These are phyloP conservation scores for Brevipalpus yothersi DNA, from an alignment of 1,140 invertebrate genomes.

Conservation along the genomic window DNA sequence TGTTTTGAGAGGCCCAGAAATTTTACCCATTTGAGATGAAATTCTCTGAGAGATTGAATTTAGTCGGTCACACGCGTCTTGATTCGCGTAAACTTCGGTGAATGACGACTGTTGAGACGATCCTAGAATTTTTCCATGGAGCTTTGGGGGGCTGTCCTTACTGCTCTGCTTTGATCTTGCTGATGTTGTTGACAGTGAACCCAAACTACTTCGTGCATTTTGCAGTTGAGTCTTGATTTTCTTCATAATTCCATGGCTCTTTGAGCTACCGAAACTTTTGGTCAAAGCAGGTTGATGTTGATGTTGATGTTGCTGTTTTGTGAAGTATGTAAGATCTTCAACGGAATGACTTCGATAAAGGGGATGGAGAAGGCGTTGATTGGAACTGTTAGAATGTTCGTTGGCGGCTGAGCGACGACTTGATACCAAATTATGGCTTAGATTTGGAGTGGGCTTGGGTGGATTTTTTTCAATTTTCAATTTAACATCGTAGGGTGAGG, in stretches of 20 bases:
- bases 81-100: neutral
- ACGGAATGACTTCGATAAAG: constrained; percentile 39
- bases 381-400: neutral
- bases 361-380: constrained; percentile 24
- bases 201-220: neutral
- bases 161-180: constrained; percentile 23
- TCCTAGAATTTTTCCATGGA: neutral
- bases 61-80: neutral
- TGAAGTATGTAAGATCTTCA: constrained; percentile 25
- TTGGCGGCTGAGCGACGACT: neutral
- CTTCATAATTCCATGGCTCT: constrained; percentile 11
- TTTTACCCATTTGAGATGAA: neutral
- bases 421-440: neutral
- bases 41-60: neutral
- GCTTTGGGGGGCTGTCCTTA: neutral
- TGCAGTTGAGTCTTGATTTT: constrained; percentile 4
- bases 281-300: neutral
- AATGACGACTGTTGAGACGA: neutral
- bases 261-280: neutral
- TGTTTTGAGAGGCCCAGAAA: too few species aligned
- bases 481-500: constrained; percentile 64
- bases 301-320: constrained; percentile 5
- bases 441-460: neutral
- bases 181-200: constrained; percentile 8
- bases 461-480: constrained; percentile 33